Percentiles rank a stretch among this genome's conserved stretches.
phyloP scores from a whole-genome alignment of 1,140 invertebrate species.

The Galleria mellonella region DNA sequence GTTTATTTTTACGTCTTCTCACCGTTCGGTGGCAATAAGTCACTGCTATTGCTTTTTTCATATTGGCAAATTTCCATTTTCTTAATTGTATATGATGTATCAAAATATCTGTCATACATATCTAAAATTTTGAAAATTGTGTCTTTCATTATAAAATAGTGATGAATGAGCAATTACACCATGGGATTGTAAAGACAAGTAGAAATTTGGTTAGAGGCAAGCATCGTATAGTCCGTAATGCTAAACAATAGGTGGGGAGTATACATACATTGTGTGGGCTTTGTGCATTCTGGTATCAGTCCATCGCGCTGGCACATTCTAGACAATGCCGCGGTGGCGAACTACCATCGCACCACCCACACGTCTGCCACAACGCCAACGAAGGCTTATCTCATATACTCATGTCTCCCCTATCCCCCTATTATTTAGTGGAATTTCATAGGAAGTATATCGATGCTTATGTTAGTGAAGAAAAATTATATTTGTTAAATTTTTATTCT shows the following conservation, averaged over 20 bases:
- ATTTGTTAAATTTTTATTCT: too few relatives aligned
- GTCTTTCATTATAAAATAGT: too few relatives aligned
- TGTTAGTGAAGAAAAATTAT: too few relatives aligned
- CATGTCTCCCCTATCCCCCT: too few relatives aligned
- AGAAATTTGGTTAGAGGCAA: conserved; percentile 36
- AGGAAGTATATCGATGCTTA: too few relatives aligned
- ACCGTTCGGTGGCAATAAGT: conserved; percentile 9
- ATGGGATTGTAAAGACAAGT: too few relatives aligned
- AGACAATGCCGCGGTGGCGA: conserved; percentile 29
- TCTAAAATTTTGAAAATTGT: too few relatives aligned
- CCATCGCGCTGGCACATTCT: conserved; percentile 25
- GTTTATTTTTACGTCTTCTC: conserved; percentile 16
- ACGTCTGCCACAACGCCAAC: conserved; percentile 9
- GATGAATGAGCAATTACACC: too few relatives aligned
- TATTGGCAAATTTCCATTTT: conserved; percentile 23
- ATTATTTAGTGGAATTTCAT: too few relatives aligned
- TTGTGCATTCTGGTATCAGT: conserved; percentile 51
- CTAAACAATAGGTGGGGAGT: conserved; percentile 55
- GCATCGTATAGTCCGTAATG: conserved; percentile 47
- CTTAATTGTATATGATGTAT: conserved; percentile 5
- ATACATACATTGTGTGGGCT: conserved; percentile 50
- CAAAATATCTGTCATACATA: conserved; percentile 8
- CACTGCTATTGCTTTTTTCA: conserved; percentile 14
- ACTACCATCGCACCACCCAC: conserved; percentile 4
- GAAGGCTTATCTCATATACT: conserved; percentile 9